A percentile compares a stretch with the other conserved stretches of the same genome.
Conservation (phyloP, 2,113 vertebrate species). For the Macroglossus sobrinus region DNA sequence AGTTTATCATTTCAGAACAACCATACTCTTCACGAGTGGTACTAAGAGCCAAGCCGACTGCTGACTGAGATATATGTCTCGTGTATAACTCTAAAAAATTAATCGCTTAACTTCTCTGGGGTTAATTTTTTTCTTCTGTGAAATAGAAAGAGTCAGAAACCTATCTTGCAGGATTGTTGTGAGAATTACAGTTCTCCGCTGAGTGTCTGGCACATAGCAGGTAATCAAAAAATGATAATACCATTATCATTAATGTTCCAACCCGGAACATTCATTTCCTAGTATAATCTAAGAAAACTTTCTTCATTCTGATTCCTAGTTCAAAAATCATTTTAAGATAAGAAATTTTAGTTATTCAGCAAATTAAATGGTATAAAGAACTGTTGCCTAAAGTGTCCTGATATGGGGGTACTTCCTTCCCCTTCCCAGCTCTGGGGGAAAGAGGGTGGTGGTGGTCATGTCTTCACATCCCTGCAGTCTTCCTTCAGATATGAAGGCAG, state of each 20-base stretch:
- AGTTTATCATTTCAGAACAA: background rate
- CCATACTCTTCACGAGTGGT: background rate
- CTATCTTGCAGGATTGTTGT: background rate
- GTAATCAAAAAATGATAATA: background rate
- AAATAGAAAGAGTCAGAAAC: background rate
- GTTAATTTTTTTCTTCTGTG: background rate
- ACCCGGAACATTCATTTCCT: background rate
- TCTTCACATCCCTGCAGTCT: too few relatives aligned
- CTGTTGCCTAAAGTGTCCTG: background rate
- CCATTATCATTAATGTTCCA: background rate
- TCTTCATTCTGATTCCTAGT: background rate
- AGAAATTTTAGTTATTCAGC: background rate
- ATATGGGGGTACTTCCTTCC: background rate
- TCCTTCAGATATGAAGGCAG: background rate
- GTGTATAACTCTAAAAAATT: background rate
- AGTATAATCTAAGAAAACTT: background rate
- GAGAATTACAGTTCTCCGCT: background rate
- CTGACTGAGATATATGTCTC: background rate
- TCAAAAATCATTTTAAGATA: background rate
- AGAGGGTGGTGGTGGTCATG: rapidly evolving
- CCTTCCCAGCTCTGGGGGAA: background rate
- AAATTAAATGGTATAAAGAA: background rate
- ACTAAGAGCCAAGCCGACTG: background rate
- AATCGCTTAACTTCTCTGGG: background rate
- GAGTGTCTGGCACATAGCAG: background rate